phyloP scores from a whole-genome alignment of 2,888 invertebrate genomes.

The Metacarcinus magister region DNA sequence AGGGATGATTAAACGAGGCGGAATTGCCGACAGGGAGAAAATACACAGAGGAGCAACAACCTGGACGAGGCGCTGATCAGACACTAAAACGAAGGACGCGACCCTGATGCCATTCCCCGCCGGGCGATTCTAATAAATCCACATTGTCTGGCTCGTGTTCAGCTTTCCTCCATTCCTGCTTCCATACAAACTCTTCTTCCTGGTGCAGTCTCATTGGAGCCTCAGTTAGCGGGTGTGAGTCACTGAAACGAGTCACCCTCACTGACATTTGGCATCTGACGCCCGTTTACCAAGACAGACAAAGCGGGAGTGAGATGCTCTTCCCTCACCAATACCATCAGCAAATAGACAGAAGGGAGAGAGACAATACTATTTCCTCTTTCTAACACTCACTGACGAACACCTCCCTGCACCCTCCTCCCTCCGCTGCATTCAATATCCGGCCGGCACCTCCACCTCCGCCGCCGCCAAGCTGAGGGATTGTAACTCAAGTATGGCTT shows the following conservation, averaged over 20 bases:
- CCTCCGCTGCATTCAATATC: neutral
- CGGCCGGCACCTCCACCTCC: neutral
- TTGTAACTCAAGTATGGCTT: neutral
- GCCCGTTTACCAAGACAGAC: neutral
- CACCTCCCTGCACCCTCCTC: neutral
- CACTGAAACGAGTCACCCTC: neutral
- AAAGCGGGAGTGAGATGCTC: neutral
- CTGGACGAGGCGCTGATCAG: neutral
- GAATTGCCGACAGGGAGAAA: conserved; percentile 21
- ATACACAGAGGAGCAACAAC: neutral
- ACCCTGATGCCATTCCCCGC: neutral
- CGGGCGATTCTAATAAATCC: neutral
- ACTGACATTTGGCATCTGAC: neutral
- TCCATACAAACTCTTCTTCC: neutral
- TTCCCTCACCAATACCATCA: conserved; percentile 46
- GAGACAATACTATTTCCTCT: conserved; percentile 35
- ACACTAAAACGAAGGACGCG: neutral
- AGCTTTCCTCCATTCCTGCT: neutral
- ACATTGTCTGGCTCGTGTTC: neutral
- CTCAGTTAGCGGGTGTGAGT: neutral
- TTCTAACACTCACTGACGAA: conserved; percentile 19
- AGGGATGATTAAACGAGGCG: conserved; percentile 43
- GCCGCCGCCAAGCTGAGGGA: neutral
- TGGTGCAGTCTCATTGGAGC: neutral
- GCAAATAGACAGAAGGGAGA: conserved; percentile 23